A percentile compares a stretch with the other conserved stretches of the same genome.
phyloP scores from a whole-genome alignment of 2,113 vertebrate genomes.

The Theristicus caerulescens region DNA sequence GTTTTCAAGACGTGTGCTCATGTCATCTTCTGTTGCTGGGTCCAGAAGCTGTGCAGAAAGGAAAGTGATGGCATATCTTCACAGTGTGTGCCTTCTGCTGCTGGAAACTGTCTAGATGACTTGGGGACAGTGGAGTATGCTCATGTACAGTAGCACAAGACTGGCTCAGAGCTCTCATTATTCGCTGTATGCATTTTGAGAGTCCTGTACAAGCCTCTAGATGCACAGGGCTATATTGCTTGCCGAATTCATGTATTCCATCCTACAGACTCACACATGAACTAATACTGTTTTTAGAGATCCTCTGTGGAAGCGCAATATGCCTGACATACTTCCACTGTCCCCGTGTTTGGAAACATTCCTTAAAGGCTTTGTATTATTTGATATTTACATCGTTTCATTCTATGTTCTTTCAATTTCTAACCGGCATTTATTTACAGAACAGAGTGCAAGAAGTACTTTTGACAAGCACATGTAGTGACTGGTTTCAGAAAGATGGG shows the following conservation, averaged over 20 bases:
- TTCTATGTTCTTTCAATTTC: neutral
- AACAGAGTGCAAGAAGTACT: neutral
- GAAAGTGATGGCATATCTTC: neutral
- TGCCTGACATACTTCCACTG: neutral
- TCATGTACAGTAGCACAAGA: rapidly evolving
- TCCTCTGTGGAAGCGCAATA: neutral
- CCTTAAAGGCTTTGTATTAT: neutral
- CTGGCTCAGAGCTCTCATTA: neutral
- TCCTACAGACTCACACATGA: neutral
- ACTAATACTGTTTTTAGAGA: neutral
- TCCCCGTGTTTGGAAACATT: neutral
- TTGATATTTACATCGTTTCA: neutral
- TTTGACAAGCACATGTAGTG: constrained; percentile 39
- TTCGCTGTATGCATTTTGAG: neutral
- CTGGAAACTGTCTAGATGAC: neutral
- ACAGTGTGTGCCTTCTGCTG: neutral
- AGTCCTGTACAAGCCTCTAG: neutral
- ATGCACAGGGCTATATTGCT: neutral
- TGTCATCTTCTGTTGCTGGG: neutral
- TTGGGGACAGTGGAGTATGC: neutral
- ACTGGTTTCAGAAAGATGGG: constrained; percentile 44
- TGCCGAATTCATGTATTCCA: neutral
- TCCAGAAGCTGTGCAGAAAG: neutral
- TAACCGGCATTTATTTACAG: neutral
- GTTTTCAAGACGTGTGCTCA: neutral